Base-by-base conservation (phyloP, 2,797 vertebrate genomes). In the Rhincodon typus region DNA sequence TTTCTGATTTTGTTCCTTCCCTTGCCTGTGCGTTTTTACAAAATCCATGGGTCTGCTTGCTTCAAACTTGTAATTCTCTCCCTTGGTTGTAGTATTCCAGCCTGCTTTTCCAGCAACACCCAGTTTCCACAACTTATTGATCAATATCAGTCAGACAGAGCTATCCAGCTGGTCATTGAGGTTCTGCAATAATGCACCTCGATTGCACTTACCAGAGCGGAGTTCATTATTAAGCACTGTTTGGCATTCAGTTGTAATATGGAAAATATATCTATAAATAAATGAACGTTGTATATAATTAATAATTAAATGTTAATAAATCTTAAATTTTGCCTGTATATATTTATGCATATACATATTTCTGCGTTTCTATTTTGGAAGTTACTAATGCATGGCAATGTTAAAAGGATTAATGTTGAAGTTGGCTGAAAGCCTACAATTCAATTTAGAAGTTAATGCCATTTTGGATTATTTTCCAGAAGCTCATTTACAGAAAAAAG, bases 371-470 rank as follows among this genome's bases (percentile, higher is more conserved):
- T 62, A n/a, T 30, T 90, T 30, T 90, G 27, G 57, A 38, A 79
- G 77, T 19, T 42, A 21, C 38, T 42, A 42, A 66, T 66, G 57
- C 57, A 66, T 34, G 23, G 62, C 1, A 38, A 66, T 91, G 88
- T 91, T 66, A 66, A 90, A 90, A 34, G 38, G 15, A 19, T 91
- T 66, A n/a, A 57, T 34, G 17, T n/a, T 91, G 57, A 53, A 50
- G 30, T 91, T 91, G 88, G 57, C 88, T 66, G 62, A n/a, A 91
- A 38, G 53, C 57, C 88, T 1, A 66, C 30, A 91, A 38, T 91
- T 91, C 34, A 91, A 91, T 91, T 66, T 66, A n/a, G n/a, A 67
- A 91, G 34, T 66, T 90, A 34, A 62, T 87, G 84, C 84, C 84
- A 87, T 17, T 42, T 38, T 42, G 38, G 79, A 84, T 38, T 50